Base-by-base conservation (phyloP, 1,140 invertebrate genomes). In the Oppia nitens region DNA sequence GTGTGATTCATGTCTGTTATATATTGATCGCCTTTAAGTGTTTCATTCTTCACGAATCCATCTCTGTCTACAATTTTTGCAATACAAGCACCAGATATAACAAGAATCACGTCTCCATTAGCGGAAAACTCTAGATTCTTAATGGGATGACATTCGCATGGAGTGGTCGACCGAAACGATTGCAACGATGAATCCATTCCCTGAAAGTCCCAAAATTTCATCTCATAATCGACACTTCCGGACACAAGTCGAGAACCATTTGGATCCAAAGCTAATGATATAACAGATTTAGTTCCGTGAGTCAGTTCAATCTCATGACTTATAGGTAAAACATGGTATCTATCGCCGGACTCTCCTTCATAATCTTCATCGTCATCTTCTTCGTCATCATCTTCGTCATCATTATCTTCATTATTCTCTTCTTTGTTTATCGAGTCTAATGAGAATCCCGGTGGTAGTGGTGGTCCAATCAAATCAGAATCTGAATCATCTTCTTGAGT, bases 191-290 rank as follows among this genome's bases (percentile, higher is more conserved):
- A 78, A 71, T 98, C 92, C 91, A 98, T 97, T 9, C 93, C 93
- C 58, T 88, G 85, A 77, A 98, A 98, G 73, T 98, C 94, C 89
- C 90, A 98, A 63, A 98, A 87, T 59, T 83, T 84, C 0, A 98
- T 83, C 64, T 96, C 89, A 73, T 96, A 98, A 68, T 98, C 92
- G 25, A 89, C 80, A 4, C 76, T 73, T 11, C 94, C 93, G n/a
- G 87, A 85, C 0, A 90, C 87, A 14, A 98, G 72, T 26, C 94
- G 75, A 20, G 89, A 85, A 20, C 94, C 95, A 26, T 90, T 85
- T 0, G 89, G 85, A 75, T 99, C 94, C 1, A 89, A 79, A 12
- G 84, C 81, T 2, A 98, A 69, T 0, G 90, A 90, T 1, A 87
- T 82, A 0, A 79, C 68, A 65, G 62, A 55, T 51, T 64, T 64